Base-by-base conservation (phyloP, 1,140 invertebrate species). In the Drosophila punjabiensis region DNA sequence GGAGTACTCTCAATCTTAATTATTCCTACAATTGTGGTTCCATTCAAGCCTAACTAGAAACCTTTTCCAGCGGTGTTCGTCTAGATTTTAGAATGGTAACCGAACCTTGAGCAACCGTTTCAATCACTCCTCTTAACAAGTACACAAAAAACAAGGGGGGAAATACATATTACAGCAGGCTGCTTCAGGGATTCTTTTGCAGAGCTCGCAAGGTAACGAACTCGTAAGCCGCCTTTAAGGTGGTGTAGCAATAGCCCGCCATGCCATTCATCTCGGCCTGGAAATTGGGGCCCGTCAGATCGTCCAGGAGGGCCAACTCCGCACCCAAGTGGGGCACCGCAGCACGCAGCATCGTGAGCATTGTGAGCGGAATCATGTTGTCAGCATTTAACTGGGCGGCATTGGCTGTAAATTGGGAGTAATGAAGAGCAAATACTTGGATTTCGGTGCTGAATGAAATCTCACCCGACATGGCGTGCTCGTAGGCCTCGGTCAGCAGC, bases 221-320 rank as follows among this genome's bases (percentile, higher is more conserved):
- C 43, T 89, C 85, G 37, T 89, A 89, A 47, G 85, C 85, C 18
- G 89, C 92, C 65, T 93, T 93, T 0, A 93, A 65, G 20, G 92
- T 93, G 10, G 92, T 93, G 45, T 92, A 92, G 58, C 92, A 93
- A 58, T 93, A 93, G n/a, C 92, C 92, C 6, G 91, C 89, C 80
- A 93, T 81, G 16, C 92, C 92, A 52, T 84, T 91, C 92, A 93
- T 93, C 68, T 93, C 91, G 20, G 79, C 82, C 76, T 93, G 88
- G 37, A 92, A 93, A 73, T 92, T 92, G 35, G 82, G 73, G 3
- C 88, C 91, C 33, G 92, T 93, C 37, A 93, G 71, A 48, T 93
- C 93, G 47, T 93, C 92, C 5, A 93, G 76, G 32, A 93, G 39
- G 33, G 92, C 91, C 55, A 93, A 30, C 69, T 93, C 93, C 0